Percentiles rank a stretch among this genome's conserved stretches.
Evolutionary conservation across 2,113 vertebrate genomes (phyloP).

Genomic region (Daubentonia madagascariensis): DNA sequence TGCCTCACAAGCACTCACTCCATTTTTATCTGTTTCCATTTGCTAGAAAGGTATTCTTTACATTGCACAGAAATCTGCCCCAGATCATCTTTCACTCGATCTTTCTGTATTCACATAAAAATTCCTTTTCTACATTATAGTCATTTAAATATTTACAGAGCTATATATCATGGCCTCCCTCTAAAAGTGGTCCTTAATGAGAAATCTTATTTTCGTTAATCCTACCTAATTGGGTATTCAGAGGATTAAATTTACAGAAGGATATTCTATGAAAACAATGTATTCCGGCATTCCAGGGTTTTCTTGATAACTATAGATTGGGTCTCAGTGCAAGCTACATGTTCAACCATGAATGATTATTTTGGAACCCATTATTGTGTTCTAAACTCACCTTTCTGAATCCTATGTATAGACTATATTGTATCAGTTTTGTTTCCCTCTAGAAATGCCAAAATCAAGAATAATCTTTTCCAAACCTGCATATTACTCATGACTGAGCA

Average conservation of each 20-base stretch:
- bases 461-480: background rate
- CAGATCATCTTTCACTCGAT: background rate
- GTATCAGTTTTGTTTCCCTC: background rate
- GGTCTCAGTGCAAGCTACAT: background rate
- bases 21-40: background rate
- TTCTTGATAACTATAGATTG: background rate
- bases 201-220: constrained; percentile 18
- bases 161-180: background rate
- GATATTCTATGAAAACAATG: background rate
- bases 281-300: background rate
- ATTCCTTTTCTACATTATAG: background rate
- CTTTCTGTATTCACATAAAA: background rate
- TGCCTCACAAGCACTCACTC: background rate
- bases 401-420: background rate
- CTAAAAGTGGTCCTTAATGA: background rate
- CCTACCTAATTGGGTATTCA: background rate
- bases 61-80: background rate
- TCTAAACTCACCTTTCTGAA: background rate
- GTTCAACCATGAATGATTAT: background rate
- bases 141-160: background rate
- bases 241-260: background rate
- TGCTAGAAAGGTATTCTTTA: background rate
- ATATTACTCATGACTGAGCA: background rate
- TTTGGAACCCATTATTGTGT: background rate
- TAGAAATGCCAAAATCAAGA: background rate